Conservation (phyloP, 2,797 vertebrate genomes). For the Gymnothorax javanicus region DNA sequence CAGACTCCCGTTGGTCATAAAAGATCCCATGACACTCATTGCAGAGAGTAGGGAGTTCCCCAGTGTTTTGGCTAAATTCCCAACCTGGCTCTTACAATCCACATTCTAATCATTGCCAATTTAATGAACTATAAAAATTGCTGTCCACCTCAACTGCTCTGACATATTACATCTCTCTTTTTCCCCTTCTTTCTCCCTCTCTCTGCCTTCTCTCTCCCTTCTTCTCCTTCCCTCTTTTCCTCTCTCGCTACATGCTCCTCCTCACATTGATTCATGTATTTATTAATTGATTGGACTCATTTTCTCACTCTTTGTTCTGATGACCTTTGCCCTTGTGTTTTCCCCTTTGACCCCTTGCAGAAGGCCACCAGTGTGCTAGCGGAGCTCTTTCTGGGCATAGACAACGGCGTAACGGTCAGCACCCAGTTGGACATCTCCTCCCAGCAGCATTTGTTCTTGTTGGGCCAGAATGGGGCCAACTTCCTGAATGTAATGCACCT, state of each 20-base stretch:
- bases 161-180: background rate
- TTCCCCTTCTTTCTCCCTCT: background rate
- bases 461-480: constrained; percentile 77
- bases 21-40: too few relatives aligned
- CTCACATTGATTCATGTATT: background rate
- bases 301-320: background rate
- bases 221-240: background rate
- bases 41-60: too few relatives aligned
- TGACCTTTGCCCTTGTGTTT: background rate
- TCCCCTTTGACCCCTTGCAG: constrained; percentile 51
- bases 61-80: too few relatives aligned
- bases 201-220: background rate
- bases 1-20: too few relatives aligned
- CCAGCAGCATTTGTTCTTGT: constrained; percentile 78
- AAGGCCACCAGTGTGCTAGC: constrained; percentile 74
- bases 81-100: too few relatives aligned
- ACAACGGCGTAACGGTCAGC: constrained; percentile 63
- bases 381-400: constrained; percentile 73
- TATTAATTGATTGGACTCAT: background rate
- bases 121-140: too few relatives aligned
- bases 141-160: background rate
- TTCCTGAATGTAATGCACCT: constrained; percentile 80
- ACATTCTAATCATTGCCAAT: too few relatives aligned
- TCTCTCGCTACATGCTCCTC: background rate
- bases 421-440: constrained; percentile 79